These are phyloP conservation scores for Polyodon spathula DNA, from an alignment of 2,113 vertebrate genomes.

Conservation along the genomic window DNA sequence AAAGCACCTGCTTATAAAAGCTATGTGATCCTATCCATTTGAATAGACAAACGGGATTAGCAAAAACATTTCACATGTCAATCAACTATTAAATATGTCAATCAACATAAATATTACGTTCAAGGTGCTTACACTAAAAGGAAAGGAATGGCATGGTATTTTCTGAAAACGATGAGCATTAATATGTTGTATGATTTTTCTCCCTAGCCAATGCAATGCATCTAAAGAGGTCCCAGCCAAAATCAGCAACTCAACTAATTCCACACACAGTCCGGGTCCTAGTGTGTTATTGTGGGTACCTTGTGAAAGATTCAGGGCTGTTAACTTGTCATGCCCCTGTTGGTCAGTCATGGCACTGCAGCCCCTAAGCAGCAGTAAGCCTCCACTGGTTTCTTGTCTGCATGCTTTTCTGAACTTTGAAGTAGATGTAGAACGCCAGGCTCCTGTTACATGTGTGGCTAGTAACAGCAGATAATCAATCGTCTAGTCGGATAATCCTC, in stretches of 20 bases:
- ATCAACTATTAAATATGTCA: too few relatives aligned
- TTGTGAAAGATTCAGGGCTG: not conserved
- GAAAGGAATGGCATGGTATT: too few relatives aligned
- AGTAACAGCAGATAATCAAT: not conserved
- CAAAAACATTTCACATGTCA: too few relatives aligned
- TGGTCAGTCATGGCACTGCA: not conserved
- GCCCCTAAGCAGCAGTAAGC: conserved; percentile 11
- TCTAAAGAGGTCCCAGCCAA: not conserved
- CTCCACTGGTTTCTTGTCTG: not conserved
- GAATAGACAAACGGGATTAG: too few relatives aligned
- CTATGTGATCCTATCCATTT: too few relatives aligned
- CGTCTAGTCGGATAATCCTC: too few relatives aligned
- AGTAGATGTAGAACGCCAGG: too few relatives aligned
- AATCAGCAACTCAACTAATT: not conserved
- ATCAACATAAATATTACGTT: not conserved
- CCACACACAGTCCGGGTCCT: too few relatives aligned
- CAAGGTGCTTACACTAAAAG: not conserved
- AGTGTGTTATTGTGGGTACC: too few relatives aligned
- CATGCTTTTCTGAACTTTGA: too few relatives aligned
- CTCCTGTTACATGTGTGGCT: not conserved
- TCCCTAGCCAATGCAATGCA: not conserved
- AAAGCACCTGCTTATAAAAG: not conserved
- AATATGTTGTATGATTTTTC: not conserved
- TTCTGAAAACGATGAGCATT: too few relatives aligned
- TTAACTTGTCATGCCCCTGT: not conserved